Evolutionary conservation across 2,888 invertebrate genomes (phyloP).

Genomic region (Ophion costatus): DNA sequence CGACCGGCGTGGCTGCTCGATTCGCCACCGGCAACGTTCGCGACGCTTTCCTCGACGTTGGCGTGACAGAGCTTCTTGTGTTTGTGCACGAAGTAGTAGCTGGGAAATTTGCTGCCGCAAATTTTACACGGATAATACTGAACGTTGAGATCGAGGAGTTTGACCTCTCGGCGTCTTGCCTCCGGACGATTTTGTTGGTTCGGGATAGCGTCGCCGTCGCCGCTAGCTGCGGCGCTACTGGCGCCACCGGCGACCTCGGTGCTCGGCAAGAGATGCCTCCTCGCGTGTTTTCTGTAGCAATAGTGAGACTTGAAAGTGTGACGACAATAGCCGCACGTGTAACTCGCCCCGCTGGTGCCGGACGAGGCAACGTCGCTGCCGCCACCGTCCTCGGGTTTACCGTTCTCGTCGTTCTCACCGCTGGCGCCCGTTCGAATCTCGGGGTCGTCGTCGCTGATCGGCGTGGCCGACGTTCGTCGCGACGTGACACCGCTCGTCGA

Average conservation of each 20-base stretch:
- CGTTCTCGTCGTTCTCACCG: slow-evolving; percentile 77
- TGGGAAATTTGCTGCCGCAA: slow-evolving; percentile 96
- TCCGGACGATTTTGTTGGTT: slow-evolving; percentile 64
- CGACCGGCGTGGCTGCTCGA: slow-evolving; percentile 17
- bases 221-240: slow-evolving; percentile 48
- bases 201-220: slow-evolving; percentile 31
- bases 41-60: slow-evolving; percentile 81
- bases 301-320: slow-evolving; percentile 93
- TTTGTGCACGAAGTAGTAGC: slow-evolving; percentile 97
- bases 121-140: slow-evolving; percentile 97
- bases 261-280: slow-evolving; percentile 81
- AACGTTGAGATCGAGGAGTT: slow-evolving; percentile 90
- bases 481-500: slow-evolving; percentile 69
- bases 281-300: slow-evolving; percentile 92
- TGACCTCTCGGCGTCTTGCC: slow-evolving; percentile 85
- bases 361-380: slow-evolving; percentile 23
- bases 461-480: slow-evolving; percentile 10
- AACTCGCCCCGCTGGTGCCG: slow-evolving; percentile 79
- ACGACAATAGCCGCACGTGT: slow-evolving; percentile 90
- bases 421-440: slow-evolving; percentile 23
- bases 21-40: slow-evolving; percentile 49
- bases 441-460: neutral
- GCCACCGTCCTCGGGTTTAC: slow-evolving; percentile 73
- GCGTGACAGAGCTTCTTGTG: slow-evolving; percentile 94
- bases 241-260: slow-evolving; percentile 57